Percentiles rank a stretch among this genome's conserved stretches.
Conservation (phyloP, 2,888 invertebrate species). For the Tuta absoluta region DNA sequence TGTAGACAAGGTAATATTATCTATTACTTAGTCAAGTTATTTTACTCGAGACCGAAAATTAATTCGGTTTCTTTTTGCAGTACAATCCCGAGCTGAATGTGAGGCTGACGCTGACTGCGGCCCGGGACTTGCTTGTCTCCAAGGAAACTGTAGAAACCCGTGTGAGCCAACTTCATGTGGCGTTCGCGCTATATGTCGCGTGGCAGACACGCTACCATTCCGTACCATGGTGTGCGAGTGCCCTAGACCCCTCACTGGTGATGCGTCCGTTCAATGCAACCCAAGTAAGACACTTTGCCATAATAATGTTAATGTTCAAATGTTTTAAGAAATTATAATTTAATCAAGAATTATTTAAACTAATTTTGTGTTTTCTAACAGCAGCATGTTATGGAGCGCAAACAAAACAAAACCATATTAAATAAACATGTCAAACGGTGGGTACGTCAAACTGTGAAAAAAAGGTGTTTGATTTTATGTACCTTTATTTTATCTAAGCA, state of each 20-base stretch:
- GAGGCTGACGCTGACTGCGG: constrained; percentile 91
- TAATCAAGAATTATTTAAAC: background rate
- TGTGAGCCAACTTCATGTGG: constrained; percentile 91
- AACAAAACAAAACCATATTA: background rate
- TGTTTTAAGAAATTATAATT: background rate
- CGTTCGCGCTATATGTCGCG: constrained; percentile 89
- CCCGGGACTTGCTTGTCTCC: constrained; percentile 91
- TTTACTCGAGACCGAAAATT: constrained; percentile 17
- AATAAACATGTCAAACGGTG: constrained; percentile 1
- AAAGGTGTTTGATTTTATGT: background rate
- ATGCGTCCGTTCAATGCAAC: constrained; percentile 91
- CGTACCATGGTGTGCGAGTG: constrained; percentile 94
- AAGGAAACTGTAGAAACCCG: constrained; percentile 89
- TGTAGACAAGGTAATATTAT: constrained; percentile 82
- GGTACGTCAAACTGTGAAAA: background rate
- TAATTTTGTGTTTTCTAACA: constrained; percentile 28
- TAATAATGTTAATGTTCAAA: background rate
- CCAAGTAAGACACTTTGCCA: constrained; percentile 83
- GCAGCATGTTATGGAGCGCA: constrained; percentile 9
- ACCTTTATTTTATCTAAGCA: constrained; percentile 22
- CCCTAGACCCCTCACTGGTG: constrained; percentile 89
- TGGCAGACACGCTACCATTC: constrained; percentile 92
- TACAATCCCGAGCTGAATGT: constrained; percentile 83
- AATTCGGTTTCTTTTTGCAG: constrained; percentile 50
- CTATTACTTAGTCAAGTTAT: background rate